phyloP scores from a whole-genome alignment of 2,113 vertebrate genomes.

The Furnarius figulus region DNA sequence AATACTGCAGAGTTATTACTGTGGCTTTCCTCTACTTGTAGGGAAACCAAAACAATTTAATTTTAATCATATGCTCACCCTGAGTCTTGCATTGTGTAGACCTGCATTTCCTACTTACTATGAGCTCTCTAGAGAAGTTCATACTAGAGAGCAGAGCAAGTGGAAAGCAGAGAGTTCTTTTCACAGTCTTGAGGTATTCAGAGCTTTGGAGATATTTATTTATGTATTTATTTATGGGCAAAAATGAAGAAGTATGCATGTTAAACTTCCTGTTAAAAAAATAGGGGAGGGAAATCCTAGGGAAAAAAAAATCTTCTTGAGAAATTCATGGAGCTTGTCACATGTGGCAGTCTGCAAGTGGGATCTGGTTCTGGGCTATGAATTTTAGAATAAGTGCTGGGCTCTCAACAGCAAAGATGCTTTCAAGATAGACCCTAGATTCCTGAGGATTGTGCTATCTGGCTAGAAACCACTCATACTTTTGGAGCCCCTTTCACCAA shows the following conservation, averaged over 20 bases:
- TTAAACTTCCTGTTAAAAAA: neutral
- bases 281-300: too few relatives aligned
- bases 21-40: neutral
- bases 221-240: neutral
- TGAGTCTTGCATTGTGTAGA: neutral
- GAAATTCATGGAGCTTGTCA: neutral
- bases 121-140: neutral
- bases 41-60: neutral
- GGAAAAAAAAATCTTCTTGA: neutral
- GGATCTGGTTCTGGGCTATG: neutral
- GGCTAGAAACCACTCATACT: neutral
- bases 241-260: neutral
- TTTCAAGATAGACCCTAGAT: neutral
- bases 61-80: neutral
- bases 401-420: neutral
- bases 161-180: neutral
- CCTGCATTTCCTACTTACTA: neutral
- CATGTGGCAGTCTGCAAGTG: neutral
- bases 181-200: neutral
- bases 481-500: fast-evolving
- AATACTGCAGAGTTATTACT: neutral
- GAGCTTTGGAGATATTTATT: neutral
- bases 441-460: neutral
- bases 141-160: neutral
- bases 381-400: neutral